Percentiles rank a stretch among this genome's conserved stretches.
Evolutionary conservation across 2,113 vertebrate species (phyloP).

Genomic region (Leucoraja erinaceus): DNA sequence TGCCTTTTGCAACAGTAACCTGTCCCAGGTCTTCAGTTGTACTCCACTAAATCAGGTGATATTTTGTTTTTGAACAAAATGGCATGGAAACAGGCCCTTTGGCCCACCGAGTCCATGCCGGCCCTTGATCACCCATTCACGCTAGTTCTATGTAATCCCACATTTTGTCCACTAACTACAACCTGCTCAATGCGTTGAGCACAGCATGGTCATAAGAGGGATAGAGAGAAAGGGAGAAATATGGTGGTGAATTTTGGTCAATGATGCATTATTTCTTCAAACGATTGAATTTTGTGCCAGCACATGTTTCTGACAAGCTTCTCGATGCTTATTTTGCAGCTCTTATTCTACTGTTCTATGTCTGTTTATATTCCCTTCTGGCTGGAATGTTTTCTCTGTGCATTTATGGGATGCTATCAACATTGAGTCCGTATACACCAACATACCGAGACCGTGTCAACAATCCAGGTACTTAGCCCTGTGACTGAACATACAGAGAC

Average conservation of each 20-base stretch:
- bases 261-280: not conserved
- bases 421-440: conserved; percentile 81
- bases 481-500: not conserved
- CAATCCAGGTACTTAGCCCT: conserved; percentile 70
- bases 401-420: conserved; percentile 81
- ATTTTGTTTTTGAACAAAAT: too few relatives aligned
- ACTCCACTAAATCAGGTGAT: not conserved
- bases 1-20: not conserved
- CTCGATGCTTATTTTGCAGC: conserved; percentile 56
- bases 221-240: not conserved
- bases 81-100: too few relatives aligned
- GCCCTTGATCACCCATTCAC: too few relatives aligned
- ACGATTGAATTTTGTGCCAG: not conserved
- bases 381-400: conserved; percentile 88
- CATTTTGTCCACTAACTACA: too few relatives aligned
- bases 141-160: too few relatives aligned
- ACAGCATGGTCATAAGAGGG: not conserved
- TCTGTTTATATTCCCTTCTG: conserved; percentile 78
- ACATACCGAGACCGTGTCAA: conserved; percentile 79
- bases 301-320: not conserved
- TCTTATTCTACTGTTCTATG: conserved; percentile 83
- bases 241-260: not conserved
- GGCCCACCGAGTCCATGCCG: too few relatives aligned
- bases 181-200: too few relatives aligned
- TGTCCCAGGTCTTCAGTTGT: not conserved